Evolutionary conservation across 2,888 invertebrate genomes (phyloP).

Genomic region (Cylindroiulus punctatus): DNA sequence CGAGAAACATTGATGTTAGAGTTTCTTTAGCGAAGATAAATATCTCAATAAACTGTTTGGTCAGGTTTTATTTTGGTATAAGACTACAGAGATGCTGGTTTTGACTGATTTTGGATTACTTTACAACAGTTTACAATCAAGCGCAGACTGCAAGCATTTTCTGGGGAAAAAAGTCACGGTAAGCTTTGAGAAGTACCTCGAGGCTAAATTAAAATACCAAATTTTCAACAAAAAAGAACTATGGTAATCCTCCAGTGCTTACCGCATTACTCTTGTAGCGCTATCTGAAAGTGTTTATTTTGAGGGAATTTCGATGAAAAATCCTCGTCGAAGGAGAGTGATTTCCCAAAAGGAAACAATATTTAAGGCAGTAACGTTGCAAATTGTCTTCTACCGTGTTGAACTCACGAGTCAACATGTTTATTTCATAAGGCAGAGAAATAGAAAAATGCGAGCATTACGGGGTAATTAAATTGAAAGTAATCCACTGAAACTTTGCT

Average conservation of each 20-base stretch:
- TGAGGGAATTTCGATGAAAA: neutral
- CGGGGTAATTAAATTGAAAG: neutral
- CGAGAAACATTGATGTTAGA: no score
- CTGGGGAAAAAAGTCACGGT: no score
- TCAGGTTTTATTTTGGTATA: neutral
- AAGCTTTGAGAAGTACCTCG: no score
- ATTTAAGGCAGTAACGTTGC: neutral
- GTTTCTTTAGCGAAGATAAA: no score
- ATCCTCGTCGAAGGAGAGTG: neutral
- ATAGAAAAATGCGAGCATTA: neutral
- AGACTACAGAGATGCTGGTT: neutral
- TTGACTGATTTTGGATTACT: neutral
- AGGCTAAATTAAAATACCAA: neutral
- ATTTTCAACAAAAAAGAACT: neutral
- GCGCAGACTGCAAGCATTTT: no score
- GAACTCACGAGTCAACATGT: neutral
- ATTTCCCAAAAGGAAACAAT: conserved; percentile 14
- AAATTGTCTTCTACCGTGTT: neutral
- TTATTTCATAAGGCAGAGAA: neutral
- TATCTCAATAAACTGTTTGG: no score
- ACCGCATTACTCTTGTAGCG: conserved; percentile 10
- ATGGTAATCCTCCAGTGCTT: neutral
- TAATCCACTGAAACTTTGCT: neutral
- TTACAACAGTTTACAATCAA: neutral
- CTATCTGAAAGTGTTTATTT: neutral